phyloP scores from a whole-genome alignment of 92 coral and sea anemone genomes.

The Epizoanthus fatuus region DNA sequence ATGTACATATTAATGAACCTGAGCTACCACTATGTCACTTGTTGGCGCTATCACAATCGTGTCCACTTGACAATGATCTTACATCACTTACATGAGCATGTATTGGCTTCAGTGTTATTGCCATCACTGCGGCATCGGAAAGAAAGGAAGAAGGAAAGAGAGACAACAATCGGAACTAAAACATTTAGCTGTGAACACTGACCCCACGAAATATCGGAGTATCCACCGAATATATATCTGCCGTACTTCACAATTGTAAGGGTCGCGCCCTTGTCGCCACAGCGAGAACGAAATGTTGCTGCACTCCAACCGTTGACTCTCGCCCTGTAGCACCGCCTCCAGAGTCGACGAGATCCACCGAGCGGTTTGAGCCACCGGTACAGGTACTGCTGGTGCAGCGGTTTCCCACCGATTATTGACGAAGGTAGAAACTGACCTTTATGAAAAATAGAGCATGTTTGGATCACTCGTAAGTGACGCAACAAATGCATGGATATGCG shows the following conservation, averaged over 20 bases:
- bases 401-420: constrained; percentile 1
- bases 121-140: too few species aligned
- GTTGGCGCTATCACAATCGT: too few species aligned
- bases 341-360: constrained; percentile 1
- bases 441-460: neutral
- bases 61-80: too few species aligned
- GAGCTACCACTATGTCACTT: too few species aligned
- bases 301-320: constrained; percentile 14
- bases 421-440: constrained; percentile 27
- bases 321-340: constrained; percentile 38
- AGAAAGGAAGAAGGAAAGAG: too few species aligned
- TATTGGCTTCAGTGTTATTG: too few species aligned
- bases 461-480: neutral
- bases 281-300: constrained; percentile 9
- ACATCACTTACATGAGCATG: too few species aligned
- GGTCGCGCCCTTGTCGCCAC: constrained; percentile 42
- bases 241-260: constrained; percentile 33
- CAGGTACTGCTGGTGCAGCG: constrained; percentile 21
- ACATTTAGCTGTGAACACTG: neutral
- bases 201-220: constrained; percentile 43
- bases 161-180: too few species aligned
- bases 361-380: constrained; percentile 36
- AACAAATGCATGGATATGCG: neutral
- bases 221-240: constrained; percentile 46
- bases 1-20: too few species aligned